Evolutionary conservation across 2,113 vertebrate genomes (phyloP), one percentile per base, ranked within the genome.

Genomic region (Etheostoma cragini): DNA sequence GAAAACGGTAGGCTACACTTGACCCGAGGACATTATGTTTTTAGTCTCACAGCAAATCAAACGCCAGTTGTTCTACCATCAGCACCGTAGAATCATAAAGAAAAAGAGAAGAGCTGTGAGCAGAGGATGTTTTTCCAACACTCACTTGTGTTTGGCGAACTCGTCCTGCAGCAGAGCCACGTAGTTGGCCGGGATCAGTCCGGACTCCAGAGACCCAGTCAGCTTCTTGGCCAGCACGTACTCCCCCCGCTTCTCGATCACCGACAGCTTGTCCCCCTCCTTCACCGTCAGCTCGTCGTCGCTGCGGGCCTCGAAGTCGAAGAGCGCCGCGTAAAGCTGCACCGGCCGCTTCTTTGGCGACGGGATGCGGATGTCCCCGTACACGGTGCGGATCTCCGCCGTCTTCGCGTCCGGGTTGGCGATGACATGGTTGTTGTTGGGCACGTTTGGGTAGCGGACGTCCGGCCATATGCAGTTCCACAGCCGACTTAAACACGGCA

Each of bases 391-490:
- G 81, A 94, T 92, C 81, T 95, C 93, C 1, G 84, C 69, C 16
- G 73, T 8, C 0, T 69, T 70, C 76, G 83, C 86, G n/a, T 26
- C 74, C 47, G 87, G 90, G 76, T 93, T 92, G 35, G 71, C 87
- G 78, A 92, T 88, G 53, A 91, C 90, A 24, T 89, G 88, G 86
- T 85, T 77, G 50, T 61, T 62, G 87, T 80, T 83, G 21, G 76
- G 52, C 71, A 17, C 67, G 83, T 2, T 74, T 6, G 88, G 94
- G 68, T 95, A 92, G 63, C 69, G 81, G 0, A 92, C 30, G 0
- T 92, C 95, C 0, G 97, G 96, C 95, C 97, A 96, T n/a, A 98
- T 93, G 86, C 95, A 95, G 93, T 97, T 94, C 97, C 98, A 98
- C 61, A 98, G 93, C 22, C 91, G 93, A 2, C 64, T 83, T 5